A percentile compares a stretch with the other conserved stretches of the same genome.
Evolutionary conservation across 2,888 invertebrate genomes (phyloP).

Genomic region (Fragum sueziense): DNA sequence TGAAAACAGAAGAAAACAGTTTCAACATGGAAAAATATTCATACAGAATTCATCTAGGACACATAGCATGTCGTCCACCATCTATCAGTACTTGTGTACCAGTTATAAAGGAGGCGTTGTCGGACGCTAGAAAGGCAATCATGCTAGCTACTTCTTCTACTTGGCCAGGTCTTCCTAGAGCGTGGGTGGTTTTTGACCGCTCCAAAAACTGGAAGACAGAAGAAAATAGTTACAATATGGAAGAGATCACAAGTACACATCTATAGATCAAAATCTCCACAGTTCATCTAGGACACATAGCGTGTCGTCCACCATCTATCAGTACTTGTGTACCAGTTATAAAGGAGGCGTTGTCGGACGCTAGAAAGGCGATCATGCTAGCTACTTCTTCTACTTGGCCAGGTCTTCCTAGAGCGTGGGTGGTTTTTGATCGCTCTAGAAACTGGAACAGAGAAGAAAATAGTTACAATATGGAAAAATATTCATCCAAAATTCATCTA

Average conservation of each 20-base stretch:
- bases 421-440: slow-evolving; percentile 91
- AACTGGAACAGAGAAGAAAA: no score
- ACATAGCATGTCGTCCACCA: slow-evolving; percentile 85
- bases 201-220: slow-evolving; percentile 89
- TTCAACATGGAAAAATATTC: no score
- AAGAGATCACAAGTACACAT: no score
- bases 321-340: slow-evolving; percentile 94
- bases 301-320: slow-evolving; percentile 90
- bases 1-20: no score
- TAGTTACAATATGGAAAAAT: no score
- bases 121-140: slow-evolving; percentile 95
- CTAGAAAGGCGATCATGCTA: slow-evolving; percentile 93
- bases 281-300: slow-evolving; percentile 59
- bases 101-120: slow-evolving; percentile 92
- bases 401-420: slow-evolving; percentile 94
- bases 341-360: slow-evolving; percentile 91
- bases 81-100: slow-evolving; percentile 94
- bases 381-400: slow-evolving; percentile 94
- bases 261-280: no score
- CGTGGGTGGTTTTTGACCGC: slow-evolving; percentile 93
- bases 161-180: slow-evolving; percentile 91
- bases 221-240: no score
- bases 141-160: slow-evolving; percentile 93
- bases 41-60: slow-evolving; percentile 55
- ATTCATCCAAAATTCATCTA: no score